Evolutionary conservation across 2,113 vertebrate genomes (phyloP).

Genomic region (Albula glossodonta): DNA sequence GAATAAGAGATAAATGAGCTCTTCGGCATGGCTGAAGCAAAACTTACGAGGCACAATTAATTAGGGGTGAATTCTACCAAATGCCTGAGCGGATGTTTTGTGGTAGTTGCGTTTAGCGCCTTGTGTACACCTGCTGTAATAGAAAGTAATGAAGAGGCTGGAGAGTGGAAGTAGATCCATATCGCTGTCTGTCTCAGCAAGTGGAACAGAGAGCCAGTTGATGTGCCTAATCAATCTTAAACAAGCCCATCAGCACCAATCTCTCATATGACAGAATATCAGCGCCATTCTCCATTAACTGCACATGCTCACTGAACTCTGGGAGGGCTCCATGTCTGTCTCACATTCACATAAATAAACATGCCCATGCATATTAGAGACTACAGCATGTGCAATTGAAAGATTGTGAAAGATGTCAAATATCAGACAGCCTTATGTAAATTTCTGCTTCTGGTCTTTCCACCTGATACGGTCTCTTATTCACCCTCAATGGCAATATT

Average conservation of each 20-base stretch:
- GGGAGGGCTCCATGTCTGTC: conserved; percentile 19
- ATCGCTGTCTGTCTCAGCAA: conserved; percentile 43
- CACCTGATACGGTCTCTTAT: too few relatives aligned
- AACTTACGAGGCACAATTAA: conserved; percentile 24
- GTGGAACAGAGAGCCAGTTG: conserved; percentile 43
- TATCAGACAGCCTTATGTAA: background rate
- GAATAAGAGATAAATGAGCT: background rate
- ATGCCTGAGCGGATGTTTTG: conserved; percentile 32
- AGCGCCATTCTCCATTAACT: conserved; percentile 42
- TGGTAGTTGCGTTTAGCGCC: conserved; percentile 28
- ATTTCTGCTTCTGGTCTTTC: background rate
- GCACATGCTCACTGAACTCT: conserved; percentile 40
- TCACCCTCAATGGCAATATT: too few relatives aligned
- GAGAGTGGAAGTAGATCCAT: conserved; percentile 45
- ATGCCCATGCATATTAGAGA: background rate
- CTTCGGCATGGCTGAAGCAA: background rate
- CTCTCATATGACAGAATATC: conserved; percentile 44
- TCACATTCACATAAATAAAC: background rate
- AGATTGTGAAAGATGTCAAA: background rate
- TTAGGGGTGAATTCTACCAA: conserved; percentile 21
- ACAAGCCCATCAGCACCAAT: conserved; percentile 39
- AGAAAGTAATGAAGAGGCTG: conserved; percentile 54
- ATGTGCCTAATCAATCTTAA: conserved; percentile 54
- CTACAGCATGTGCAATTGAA: background rate
- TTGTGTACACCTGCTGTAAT: conserved; percentile 42